phyloP scores from a whole-genome alignment of 2,888 invertebrate genomes.

The Siphonodentalium dalli region DNA sequence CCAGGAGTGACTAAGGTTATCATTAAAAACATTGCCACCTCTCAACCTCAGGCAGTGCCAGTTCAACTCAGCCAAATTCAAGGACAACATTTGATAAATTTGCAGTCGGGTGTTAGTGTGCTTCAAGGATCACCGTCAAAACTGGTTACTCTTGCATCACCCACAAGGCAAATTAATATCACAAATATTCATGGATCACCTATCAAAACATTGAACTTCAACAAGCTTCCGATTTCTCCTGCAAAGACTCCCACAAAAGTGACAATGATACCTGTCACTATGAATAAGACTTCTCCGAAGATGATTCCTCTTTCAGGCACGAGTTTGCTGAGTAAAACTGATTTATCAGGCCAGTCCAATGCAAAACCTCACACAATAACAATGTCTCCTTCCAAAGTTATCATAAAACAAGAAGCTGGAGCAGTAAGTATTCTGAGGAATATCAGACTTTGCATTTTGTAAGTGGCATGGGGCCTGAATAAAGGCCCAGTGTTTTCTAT shows the following conservation, averaged over 20 bases:
- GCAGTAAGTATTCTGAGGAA: constrained; percentile 42
- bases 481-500: too few species aligned
- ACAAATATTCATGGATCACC: constrained; percentile 46
- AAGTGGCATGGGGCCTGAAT: too few species aligned
- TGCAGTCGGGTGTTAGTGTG: constrained; percentile 27
- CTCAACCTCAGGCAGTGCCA: constrained; percentile 55
- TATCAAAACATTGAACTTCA: constrained; percentile 43
- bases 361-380: too few species aligned
- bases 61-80: constrained; percentile 33
- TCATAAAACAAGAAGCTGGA: constrained; percentile 51
- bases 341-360: constrained; percentile 17
- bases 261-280: constrained; percentile 67
- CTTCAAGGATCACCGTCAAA: constrained; percentile 66
- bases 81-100: constrained; percentile 30
- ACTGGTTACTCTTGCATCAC: constrained; percentile 70
- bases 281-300: constrained; percentile 76
- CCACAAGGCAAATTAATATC: constrained; percentile 46
- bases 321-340: constrained; percentile 41
- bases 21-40: constrained; percentile 56
- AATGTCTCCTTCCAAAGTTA: constrained; percentile 61
- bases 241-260: constrained; percentile 69
- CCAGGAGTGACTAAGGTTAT: constrained; percentile 62
- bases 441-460: not conserved
- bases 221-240: constrained; percentile 57
- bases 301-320: constrained; percentile 62